Evolutionary conservation across 2,113 vertebrate genomes (phyloP), one percentile per base, ranked within the genome.

Genomic region (Cryptomyrus ogoouensis): DNA sequence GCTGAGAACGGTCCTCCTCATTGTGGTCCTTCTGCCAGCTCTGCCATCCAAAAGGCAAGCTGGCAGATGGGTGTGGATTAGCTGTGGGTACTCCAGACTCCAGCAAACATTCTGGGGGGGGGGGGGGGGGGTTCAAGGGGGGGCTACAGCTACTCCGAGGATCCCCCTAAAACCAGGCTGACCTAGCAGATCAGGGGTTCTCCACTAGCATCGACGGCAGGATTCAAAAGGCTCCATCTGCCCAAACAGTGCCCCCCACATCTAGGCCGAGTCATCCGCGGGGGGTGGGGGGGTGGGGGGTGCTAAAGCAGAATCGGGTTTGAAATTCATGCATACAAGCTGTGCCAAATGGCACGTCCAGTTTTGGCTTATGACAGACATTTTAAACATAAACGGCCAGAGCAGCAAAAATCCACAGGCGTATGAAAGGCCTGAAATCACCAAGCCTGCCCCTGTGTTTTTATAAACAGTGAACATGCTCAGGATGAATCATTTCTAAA

Each of bases 181-280:
- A 89, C 66, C 24, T 80, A n/a, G 93, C 92, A 90, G 87, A 92
- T 94, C 84, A 88, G 88, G 56, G 70, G 80, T 92, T 89, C 50
- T 88, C 93, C 83, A 91, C 17, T 46, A 88, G 58, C 87, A 91
- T 46, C 50, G 88, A 90, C 89, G 52, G 91, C 56, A 87, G 49
- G 35, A 74, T 13, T 49, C 94, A 91, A 94, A 95, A 94, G 88
- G 93, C 91, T 91, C 94, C 96, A 96, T 96, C 95, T 95, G 94
- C 91, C 70, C 31, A 77, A 39, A 35, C 31, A 17, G 31, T 17
- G 70, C 8, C 70, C 13, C n/a, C 24, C 1, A 35, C 85, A 56
- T 87, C 85, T 87, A 50, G 85, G 47, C n/a, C 15, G 7, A 35
- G 49, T 13, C n/a, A 31, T 17, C 10, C 1, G n/a, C 46, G 83